These are phyloP conservation scores for Drosophila pectinifera DNA, from an alignment of 1,140 invertebrate genomes.

Conservation along the genomic window DNA sequence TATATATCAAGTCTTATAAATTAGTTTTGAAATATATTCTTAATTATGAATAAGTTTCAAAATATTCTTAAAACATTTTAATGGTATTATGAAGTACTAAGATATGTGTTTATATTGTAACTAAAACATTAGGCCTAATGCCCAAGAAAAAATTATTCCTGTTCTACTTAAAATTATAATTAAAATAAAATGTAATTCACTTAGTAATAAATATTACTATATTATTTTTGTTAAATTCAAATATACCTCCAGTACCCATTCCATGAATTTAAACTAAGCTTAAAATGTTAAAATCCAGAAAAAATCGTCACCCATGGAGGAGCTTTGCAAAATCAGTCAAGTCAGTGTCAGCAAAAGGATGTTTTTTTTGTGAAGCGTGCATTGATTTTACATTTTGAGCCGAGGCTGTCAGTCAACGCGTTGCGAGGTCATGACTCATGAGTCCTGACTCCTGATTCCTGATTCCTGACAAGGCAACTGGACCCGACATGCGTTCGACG, in stretches of 20 bases:
- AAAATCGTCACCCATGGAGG: conserved; percentile 21
- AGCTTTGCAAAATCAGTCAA: conserved; percentile 60
- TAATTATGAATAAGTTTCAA: too few species aligned
- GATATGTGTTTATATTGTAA: too few species aligned
- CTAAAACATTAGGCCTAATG: too few species aligned
- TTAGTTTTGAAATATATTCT: too few species aligned
- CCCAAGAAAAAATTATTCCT: too few species aligned
- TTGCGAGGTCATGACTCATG: conserved; percentile 49
- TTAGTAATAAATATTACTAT: too few species aligned
- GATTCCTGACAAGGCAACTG: conserved; percentile 37
- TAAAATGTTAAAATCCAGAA: background rate
- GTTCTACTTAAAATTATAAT: too few species aligned
- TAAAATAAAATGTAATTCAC: too few species aligned
- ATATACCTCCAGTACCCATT: background rate
- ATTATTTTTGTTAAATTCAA: background rate
- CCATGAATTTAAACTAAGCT: background rate
- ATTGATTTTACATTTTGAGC: conserved; percentile 77
- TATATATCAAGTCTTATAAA: too few species aligned
- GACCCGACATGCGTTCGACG: conserved; percentile 73
- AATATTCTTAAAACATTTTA: too few species aligned
- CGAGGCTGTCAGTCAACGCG: conserved; percentile 71
- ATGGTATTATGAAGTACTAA: too few species aligned
- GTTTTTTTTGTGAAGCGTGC: conserved; percentile 12
- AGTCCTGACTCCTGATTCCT: conserved; percentile 41
- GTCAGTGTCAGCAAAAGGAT: conserved; percentile 31